Conservation (phyloP, 23 tunicate genomes). For the Corella eumyota region DNA sequence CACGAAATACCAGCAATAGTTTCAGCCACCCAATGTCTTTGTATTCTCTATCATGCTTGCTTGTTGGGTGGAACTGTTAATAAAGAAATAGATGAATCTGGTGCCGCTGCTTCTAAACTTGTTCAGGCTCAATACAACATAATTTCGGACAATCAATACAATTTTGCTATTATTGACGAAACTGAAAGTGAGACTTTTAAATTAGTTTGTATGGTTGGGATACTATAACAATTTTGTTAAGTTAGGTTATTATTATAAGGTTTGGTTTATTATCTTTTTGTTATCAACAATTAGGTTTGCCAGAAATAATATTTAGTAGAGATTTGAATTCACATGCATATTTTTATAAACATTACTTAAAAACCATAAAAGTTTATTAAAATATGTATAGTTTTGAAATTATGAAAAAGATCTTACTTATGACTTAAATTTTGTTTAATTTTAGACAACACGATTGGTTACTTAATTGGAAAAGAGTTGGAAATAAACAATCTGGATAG, state of each 20-base stretch:
- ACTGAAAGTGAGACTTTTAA: no score
- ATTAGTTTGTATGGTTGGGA: no score
- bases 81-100: slow-evolving; percentile 10
- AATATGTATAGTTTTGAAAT: neutral
- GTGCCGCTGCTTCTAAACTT: slow-evolving; percentile 4
- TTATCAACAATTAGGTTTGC: no score
- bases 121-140: slow-evolving; percentile 2
- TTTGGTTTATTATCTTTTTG: no score
- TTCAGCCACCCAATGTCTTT: slow-evolving; percentile 40
- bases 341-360: no score
- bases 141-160: no score
- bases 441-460: neutral
- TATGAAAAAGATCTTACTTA: neutral
- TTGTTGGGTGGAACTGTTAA: slow-evolving; percentile 50
- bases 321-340: no score
- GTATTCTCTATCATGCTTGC: slow-evolving; percentile 55
- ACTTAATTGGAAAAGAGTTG: slow-evolving; percentile 24
- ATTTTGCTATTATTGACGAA: no score
- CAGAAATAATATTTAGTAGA: no score
- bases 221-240: no score
- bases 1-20: slow-evolving; percentile 22
- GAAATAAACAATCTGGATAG: slow-evolving; percentile 22
- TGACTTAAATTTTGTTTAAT: neutral
- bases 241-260: no score
- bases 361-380: no score